Evolutionary conservation across 2,113 vertebrate genomes (phyloP).

Genomic region (Casuarius casuarius): DNA sequence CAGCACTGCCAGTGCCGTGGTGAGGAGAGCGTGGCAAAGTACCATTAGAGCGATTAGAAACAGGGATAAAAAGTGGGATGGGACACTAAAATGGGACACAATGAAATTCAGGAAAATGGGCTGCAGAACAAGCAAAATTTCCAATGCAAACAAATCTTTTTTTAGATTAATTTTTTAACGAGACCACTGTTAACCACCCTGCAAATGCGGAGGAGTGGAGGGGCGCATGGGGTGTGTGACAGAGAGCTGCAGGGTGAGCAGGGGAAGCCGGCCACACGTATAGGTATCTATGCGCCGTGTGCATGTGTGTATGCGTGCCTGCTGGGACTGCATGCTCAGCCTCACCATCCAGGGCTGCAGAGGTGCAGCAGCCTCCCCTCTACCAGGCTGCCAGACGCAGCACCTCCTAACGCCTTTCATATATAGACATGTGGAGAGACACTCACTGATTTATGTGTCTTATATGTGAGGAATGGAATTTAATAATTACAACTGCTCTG

Average conservation of each 20-base stretch:
- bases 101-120: conserved; percentile 7
- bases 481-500: background rate
- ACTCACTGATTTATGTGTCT: background rate
- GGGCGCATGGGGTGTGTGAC: no score
- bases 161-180: background rate
- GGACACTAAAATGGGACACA: background rate
- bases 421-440: background rate
- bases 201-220: background rate
- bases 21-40: background rate
- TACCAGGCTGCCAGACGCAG: no score
- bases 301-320: background rate
- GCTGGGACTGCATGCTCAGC: background rate
- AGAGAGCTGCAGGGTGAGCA: no score
- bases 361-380: background rate
- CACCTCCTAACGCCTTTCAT: background rate
- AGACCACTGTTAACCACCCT: background rate
- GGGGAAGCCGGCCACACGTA: background rate
- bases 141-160: background rate
- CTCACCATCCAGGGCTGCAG: background rate
- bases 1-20: conserved; percentile 1
- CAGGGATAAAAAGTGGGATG: background rate
- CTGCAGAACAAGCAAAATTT: conserved; percentile 6
- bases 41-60: background rate
- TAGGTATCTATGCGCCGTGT: no score
- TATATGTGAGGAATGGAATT: background rate